phyloP scores from a whole-genome alignment of 2,888 invertebrate genomes.

The Diarsia brunnea region DNA sequence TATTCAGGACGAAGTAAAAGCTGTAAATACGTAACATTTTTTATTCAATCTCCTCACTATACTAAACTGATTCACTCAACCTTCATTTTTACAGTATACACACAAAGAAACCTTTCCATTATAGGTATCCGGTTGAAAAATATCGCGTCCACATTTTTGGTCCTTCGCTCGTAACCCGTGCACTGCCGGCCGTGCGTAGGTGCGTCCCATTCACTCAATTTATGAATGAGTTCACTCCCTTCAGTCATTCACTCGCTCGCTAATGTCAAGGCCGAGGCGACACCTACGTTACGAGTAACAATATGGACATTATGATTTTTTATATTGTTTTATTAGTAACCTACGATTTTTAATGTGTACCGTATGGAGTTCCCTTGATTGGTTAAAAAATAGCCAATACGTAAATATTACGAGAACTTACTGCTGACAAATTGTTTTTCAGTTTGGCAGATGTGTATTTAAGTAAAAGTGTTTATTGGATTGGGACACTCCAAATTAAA shows the following conservation, averaged over 20 bases:
- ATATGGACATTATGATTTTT: slow-evolving; percentile 26
- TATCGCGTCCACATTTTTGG: slow-evolving; percentile 36
- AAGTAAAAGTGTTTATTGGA: no score
- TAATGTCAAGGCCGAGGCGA: slow-evolving; percentile 68
- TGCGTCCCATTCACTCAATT: slow-evolving; percentile 72
- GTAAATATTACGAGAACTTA: neutral
- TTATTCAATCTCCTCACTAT: neutral
- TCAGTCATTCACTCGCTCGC: slow-evolving; percentile 60
- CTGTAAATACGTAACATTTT: no score
- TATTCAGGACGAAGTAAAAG: no score
- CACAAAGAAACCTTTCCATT: slow-evolving; percentile 1
- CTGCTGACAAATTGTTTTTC: no score
- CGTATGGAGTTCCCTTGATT: neutral
- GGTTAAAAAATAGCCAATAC: no score
- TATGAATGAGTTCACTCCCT: slow-evolving; percentile 70
- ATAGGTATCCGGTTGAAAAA: slow-evolving; percentile 9
- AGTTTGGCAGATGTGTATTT: no score
- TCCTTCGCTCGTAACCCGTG: slow-evolving; percentile 34
- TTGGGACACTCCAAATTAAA: no score
- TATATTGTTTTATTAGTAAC: neutral
- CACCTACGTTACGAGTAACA: slow-evolving; percentile 53
- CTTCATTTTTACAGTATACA: neutral
- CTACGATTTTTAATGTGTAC: neutral
- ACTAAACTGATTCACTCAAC: neutral
- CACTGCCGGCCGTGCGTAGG: slow-evolving; percentile 53